These are phyloP conservation scores for Aricia agestis DNA, from an alignment of 1,140 invertebrate species.

Conservation along the genomic window DNA sequence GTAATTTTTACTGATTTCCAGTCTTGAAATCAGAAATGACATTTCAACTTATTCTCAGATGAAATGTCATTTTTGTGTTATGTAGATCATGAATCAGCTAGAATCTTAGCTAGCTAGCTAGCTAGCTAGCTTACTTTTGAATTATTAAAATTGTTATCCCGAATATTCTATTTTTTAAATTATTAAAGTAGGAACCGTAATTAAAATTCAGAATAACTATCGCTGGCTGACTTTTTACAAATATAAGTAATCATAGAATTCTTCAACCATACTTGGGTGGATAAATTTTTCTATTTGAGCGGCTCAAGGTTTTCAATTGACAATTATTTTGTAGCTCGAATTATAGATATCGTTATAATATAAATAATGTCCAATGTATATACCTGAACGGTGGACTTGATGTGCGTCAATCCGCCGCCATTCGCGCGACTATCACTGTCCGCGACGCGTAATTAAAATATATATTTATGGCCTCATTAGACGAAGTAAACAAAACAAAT, in stretches of 20 bases:
- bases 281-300: slow-evolving; percentile 14
- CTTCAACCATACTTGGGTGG: slow-evolving; percentile 31
- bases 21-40: too few species aligned
- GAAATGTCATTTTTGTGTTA: too few species aligned
- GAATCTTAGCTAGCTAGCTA: too few species aligned
- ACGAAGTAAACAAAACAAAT: slow-evolving; percentile 26
- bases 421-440: slow-evolving; percentile 42
- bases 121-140: too few species aligned
- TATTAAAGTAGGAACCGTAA: too few species aligned
- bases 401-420: slow-evolving; percentile 42
- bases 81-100: too few species aligned
- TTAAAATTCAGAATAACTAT: too few species aligned
- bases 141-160: too few species aligned
- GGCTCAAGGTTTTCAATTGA: slow-evolving; percentile 7
- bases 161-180: too few species aligned
- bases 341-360: slow-evolving; percentile 18
- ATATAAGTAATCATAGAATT: slow-evolving; percentile 39
- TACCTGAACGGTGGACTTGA: slow-evolving; percentile 26
- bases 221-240: slow-evolving; percentile 35
- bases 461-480: slow-evolving; percentile 58
- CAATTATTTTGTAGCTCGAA: slow-evolving; percentile 23
- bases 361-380: slow-evolving; percentile 29
- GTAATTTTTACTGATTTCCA: too few species aligned
- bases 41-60: too few species aligned
- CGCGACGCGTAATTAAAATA: slow-evolving; percentile 52